Conservation (phyloP, 2,797 vertebrate species). For the Sebastes kiyomatsui region DNA sequence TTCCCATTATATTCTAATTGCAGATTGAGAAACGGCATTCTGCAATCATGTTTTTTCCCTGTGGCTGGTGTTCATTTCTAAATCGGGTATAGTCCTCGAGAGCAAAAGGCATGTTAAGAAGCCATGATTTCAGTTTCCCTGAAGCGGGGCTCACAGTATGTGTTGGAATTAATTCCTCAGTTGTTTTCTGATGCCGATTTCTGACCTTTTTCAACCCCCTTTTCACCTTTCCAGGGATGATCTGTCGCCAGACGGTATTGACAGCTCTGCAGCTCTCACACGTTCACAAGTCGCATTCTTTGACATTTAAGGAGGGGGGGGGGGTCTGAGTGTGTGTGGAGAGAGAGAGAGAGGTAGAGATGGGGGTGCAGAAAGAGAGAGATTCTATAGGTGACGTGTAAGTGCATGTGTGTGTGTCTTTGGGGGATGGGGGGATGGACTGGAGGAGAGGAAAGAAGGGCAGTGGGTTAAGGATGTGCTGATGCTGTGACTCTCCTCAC, state of each 20-base stretch:
- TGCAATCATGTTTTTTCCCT: not conserved
- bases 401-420: conserved; percentile 26
- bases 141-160: not conserved
- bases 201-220: conserved; percentile 22
- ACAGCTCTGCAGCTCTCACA: conserved; percentile 28
- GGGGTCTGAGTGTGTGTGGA: not conserved
- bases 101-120: not conserved
- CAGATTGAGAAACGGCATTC: not conserved
- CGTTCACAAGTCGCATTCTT: conserved; percentile 37
- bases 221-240: conserved; percentile 8
- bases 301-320: conserved; percentile 24
- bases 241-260: conserved; percentile 33
- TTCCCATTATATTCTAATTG: not conserved
- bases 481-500: conserved; percentile 64
- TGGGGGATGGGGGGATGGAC: conserved; percentile 26
- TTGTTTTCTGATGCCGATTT: not conserved
- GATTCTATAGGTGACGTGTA: conserved; percentile 2
- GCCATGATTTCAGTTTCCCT: not conserved
- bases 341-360: not conserved
- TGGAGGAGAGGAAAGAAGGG: conserved; percentile 68
- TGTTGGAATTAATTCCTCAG: not conserved
- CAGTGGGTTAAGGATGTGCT: conserved; percentile 80
- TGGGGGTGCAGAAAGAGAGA: not conserved
- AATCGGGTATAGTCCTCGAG: not conserved
- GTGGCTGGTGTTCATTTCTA: not conserved